Evolutionary conservation across 2,888 invertebrate species (phyloP).

Genomic region (Gisinianus flammeolus): DNA sequence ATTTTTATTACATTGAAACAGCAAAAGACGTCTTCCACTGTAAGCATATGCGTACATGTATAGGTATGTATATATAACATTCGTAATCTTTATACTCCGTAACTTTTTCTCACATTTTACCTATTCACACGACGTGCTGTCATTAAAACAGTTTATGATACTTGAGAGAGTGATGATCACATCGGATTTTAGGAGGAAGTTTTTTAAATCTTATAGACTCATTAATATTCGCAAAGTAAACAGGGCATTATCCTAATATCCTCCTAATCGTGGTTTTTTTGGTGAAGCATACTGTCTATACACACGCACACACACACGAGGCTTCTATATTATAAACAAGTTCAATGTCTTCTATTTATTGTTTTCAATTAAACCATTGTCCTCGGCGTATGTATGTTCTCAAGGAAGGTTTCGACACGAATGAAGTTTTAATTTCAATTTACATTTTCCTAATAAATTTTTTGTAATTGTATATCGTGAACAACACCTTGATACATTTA

Average conservation of each 20-base stretch:
- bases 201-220: constrained; percentile 19
- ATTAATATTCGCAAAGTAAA: constrained; percentile 32
- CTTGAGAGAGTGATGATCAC: constrained; percentile 30
- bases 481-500: constrained; percentile 14
- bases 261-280: constrained; percentile 32
- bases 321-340: constrained; percentile 21
- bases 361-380: constrained; percentile 32
- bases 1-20: constrained; percentile 31
- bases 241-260: constrained; percentile 37
- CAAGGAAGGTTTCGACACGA: constrained; percentile 34
- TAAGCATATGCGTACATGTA: too few relatives aligned
- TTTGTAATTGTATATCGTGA: constrained; percentile 26
- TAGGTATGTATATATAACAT: background rate
- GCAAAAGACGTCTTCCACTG: background rate
- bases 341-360: constrained; percentile 37
- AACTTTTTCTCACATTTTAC: constrained; percentile 34
- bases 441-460: constrained; percentile 27
- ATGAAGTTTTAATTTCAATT: constrained; percentile 35
- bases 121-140: constrained; percentile 31
- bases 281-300: background rate
- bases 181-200: constrained; percentile 20
- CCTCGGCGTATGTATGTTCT: constrained; percentile 14
- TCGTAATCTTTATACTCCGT: background rate
- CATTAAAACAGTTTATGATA: constrained; percentile 38
- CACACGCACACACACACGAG: background rate